Evolutionary conservation across 53 echinoderm and acorn worm genomes (phyloP).

Genomic region (Echinarachnius parma): DNA sequence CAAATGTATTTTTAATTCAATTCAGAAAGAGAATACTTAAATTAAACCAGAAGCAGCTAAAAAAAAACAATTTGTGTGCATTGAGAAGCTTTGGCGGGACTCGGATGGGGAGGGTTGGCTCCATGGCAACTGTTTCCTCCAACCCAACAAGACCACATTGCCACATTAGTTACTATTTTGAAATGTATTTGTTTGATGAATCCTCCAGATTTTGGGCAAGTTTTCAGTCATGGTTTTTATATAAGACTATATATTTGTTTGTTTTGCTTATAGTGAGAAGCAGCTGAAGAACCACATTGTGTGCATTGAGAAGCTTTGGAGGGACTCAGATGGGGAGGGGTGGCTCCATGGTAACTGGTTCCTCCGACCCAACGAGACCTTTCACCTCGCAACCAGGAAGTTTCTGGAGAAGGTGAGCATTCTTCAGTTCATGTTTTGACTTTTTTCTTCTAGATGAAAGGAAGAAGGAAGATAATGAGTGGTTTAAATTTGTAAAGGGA

Average conservation of each 20-base stretch:
- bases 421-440: not conserved
- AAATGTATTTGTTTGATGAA: too few species aligned
- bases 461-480: too few species aligned
- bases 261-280: constrained; percentile 86
- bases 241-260: too few species aligned
- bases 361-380: constrained; percentile 89
- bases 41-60: constrained; percentile 96
- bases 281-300: constrained; percentile 96
- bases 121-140: constrained; percentile 95
- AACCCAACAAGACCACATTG: constrained; percentile 93
- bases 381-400: constrained; percentile 93
- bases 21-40: too few species aligned
- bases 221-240: too few species aligned
- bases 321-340: constrained; percentile 83
- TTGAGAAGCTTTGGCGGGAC: constrained; percentile 94
- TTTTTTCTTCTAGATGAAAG: too few species aligned
- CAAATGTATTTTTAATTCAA: too few species aligned
- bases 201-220: too few species aligned
- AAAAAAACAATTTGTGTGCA: constrained; percentile 94
- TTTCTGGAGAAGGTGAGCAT: constrained; percentile 86
- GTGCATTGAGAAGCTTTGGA: constrained; percentile 93
- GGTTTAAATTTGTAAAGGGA: too few species aligned
- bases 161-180: too few species aligned
- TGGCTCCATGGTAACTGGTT: constrained; percentile 99
- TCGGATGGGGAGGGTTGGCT: constrained; percentile 87